phyloP scores from a whole-genome alignment of 1,140 invertebrate species.

The Mycetomoellerius zeteki region DNA sequence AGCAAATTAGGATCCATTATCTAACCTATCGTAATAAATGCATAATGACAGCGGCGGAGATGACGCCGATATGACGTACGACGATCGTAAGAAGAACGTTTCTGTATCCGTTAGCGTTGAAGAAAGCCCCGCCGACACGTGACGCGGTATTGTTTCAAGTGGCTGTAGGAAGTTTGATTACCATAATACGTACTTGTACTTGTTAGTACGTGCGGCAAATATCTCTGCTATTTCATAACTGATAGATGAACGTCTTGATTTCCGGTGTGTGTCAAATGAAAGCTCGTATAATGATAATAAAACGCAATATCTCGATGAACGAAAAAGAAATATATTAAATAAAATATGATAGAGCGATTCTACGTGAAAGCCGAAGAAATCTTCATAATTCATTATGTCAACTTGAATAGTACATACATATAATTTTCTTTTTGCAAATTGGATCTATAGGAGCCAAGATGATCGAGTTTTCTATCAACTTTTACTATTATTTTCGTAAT shows the following conservation, averaged over 20 bases:
- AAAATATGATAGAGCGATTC: neutral
- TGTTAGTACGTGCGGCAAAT: conserved; percentile 38
- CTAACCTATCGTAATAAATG: conserved; percentile 66
- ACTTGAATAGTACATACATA: neutral
- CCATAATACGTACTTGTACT: conserved; percentile 59
- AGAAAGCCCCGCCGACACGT: conserved; percentile 40
- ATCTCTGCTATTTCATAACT: conserved; percentile 42
- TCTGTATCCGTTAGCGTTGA: conserved; percentile 40
- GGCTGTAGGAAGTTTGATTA: conserved; percentile 60
- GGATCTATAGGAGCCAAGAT: no score
- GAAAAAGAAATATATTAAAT: neutral
- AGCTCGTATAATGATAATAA: neutral
- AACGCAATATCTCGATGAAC: neutral
- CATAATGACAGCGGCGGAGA: conserved; percentile 60
- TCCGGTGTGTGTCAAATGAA: conserved; percentile 22
- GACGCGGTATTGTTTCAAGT: conserved; percentile 57
- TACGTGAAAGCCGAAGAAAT: neutral
- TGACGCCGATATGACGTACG: conserved; percentile 21
- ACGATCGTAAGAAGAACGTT: conserved; percentile 39
- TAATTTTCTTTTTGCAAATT: no score
- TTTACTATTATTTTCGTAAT: no score
- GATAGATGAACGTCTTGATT: conserved; percentile 36
- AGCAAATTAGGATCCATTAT: conserved; percentile 65
- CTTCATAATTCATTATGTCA: neutral
- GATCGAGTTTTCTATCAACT: no score